Evolutionary conservation across 2,113 vertebrate species (phyloP), one percentile per base, ranked within the genome.

Genomic region (Bos javanicus): DNA sequence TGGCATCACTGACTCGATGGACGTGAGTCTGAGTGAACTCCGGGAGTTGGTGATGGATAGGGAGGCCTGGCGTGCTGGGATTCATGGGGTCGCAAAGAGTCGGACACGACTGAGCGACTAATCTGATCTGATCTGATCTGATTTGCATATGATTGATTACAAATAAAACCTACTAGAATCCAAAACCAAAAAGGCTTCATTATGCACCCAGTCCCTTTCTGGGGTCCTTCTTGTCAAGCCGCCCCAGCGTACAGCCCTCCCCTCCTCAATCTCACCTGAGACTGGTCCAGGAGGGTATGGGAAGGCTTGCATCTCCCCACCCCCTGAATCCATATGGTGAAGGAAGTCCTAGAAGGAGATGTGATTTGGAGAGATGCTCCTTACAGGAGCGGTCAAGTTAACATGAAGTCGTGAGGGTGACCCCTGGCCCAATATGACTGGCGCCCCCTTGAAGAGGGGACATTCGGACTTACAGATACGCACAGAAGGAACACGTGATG

Each of bases 101-200:
- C 43, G 1, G 43, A 46, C 43, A 46, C 43, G 6, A 46, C 43
- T 46, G 43, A 46, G 43, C 43, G 43, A 46, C 43, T 46, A 46
- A 46, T 46, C 43, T 46, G 43, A 46, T 46, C 87, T 94, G 83
- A 96, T 97, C 43, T 46, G 43, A 46, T 46, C 87, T 95, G 83
- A 96, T 97, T 97, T 98, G 97, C 97, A 90, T 28, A 19, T 97
- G 87, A 85, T 92, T 97, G 82, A 82, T 97, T 95, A 86, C 46
- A 98, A 98, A 97, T 97, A 98, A 98, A 98, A 94, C 71, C 52
- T 94, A 97, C 60, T 97, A 95, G 94, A 96, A 94, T 36, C 23
- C 23, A 6, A 71, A 39, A 39, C 67, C 67, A 71, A 39, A 7
- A 71, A 71, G 64, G 64, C 19, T 28, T 28, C 16, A 2, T 52